Percentiles rank a stretch among this genome's conserved stretches.
Evolutionary conservation across 2,113 vertebrate species (phyloP).

Genomic region (Sapayoa aenigma): DNA sequence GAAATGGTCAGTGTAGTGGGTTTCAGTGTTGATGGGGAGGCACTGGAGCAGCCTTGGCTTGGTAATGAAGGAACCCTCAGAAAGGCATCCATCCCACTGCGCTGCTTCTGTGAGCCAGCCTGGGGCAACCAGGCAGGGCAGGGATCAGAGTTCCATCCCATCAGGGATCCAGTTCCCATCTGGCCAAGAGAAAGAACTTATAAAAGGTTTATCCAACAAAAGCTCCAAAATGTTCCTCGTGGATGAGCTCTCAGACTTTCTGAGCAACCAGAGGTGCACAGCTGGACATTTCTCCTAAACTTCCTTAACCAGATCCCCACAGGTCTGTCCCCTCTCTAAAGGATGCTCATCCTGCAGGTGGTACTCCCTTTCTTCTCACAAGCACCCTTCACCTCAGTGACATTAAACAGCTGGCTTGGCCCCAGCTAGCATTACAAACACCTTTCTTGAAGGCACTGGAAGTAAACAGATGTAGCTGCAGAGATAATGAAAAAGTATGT

Average conservation of each 20-base stretch:
- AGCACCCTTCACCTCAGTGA: not conserved
- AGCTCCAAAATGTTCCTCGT: not conserved
- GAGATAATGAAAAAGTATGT: constrained; percentile 37
- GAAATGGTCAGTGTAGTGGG: accelerated
- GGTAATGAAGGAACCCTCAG: not conserved
- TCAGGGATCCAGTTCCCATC: accelerated
- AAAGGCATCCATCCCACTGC: no score
- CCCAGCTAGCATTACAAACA: constrained; percentile 53
- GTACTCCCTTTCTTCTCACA: not conserved
- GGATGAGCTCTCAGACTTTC: not conserved
- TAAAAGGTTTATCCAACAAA: not conserved
- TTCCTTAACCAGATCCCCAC: not conserved
- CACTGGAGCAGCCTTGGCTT: not conserved
- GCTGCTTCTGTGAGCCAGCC: not conserved
- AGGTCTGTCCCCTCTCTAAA: not conserved
- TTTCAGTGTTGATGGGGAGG: not conserved
- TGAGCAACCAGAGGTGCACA: accelerated
- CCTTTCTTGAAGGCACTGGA: constrained; percentile 37
- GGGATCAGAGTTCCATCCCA: not conserved
- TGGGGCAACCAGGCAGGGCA: not conserved
- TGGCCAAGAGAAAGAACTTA: not conserved
- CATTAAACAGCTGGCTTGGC: constrained; percentile 34
- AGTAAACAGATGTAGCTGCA: constrained; percentile 49
- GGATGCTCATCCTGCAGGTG: not conserved
- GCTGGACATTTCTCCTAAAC: not conserved